phyloP scores from a whole-genome alignment of 2,797 vertebrate genomes.

The Dipus sagitta region DNA sequence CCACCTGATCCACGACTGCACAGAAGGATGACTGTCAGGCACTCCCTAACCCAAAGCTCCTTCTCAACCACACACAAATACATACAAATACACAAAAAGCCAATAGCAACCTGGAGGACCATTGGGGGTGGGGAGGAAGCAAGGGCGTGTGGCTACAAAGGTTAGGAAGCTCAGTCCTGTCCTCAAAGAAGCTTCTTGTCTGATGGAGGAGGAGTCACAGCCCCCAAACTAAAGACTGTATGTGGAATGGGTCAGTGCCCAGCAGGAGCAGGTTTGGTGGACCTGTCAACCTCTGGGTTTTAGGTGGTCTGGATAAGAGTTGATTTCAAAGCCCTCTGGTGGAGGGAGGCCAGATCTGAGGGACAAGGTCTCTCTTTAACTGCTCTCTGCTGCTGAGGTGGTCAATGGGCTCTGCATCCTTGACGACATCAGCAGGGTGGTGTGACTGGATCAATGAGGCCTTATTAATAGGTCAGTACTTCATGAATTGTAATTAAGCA shows the following conservation, averaged over 20 bases:
- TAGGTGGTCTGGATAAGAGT: neutral
- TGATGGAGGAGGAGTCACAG: neutral
- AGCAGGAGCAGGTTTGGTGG: neutral
- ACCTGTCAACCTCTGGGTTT: neutral
- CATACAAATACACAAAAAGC: accelerated
- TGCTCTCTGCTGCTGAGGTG: neutral
- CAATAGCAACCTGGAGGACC: neutral
- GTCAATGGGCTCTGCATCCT: neutral
- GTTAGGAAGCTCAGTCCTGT: neutral
- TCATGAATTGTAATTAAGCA: constrained; percentile 72
- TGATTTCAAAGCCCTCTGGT: neutral
- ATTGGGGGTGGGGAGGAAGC: too few species aligned
- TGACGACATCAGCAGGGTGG: neutral
- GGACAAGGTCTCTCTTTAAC: neutral
- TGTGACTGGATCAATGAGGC: constrained; percentile 63
- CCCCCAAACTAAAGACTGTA: neutral
- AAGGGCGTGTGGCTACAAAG: neutral
- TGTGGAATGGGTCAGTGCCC: accelerated
- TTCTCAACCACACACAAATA: neutral
- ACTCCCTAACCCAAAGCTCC: neutral
- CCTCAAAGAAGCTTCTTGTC: neutral
- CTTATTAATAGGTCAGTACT: constrained; percentile 62
- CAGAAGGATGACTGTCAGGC: neutral
- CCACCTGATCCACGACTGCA: neutral
- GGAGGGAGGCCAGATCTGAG: neutral